Conservation (phyloP, 2,888 invertebrate species). For the Aleiodes testaceus region DNA sequence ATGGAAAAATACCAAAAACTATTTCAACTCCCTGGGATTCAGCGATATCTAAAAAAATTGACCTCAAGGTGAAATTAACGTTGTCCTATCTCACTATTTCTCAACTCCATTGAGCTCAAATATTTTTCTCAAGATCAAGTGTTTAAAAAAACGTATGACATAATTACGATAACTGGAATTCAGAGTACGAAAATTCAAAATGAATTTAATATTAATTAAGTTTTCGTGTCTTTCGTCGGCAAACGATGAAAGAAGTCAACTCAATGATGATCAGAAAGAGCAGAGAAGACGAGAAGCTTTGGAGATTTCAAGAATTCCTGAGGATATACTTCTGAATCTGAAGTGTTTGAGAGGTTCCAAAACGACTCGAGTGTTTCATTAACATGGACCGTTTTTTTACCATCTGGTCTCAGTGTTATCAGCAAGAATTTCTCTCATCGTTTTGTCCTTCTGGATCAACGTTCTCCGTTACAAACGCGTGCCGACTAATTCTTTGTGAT, state of each 20-base stretch:
- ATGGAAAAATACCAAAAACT: too few species aligned
- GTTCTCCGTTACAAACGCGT: conserved; percentile 26
- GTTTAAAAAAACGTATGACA: too few species aligned
- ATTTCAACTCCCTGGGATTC: too few species aligned
- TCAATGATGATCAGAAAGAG: neutral
- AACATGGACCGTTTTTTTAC: conserved; percentile 1
- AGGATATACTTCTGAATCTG: conserved; percentile 24
- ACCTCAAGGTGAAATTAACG: too few species aligned
- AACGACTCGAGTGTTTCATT: neutral
- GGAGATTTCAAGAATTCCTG: neutral
- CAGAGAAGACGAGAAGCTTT: neutral
- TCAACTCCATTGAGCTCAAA: too few species aligned
- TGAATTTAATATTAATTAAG: too few species aligned
- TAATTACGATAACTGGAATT: too few species aligned
- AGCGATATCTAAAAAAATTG: too few species aligned
- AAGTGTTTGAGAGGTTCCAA: conserved; percentile 11
- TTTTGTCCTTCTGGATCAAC: conserved; percentile 18
- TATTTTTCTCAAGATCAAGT: too few species aligned
- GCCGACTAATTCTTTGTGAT: conserved; percentile 24
- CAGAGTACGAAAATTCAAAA: too few species aligned
- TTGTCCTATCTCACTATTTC: too few species aligned
- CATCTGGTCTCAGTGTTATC: conserved; percentile 33
- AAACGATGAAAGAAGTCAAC: neutral
- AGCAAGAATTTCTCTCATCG: conserved; percentile 17
- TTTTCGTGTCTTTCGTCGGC: neutral